phyloP scores from a whole-genome alignment of 2,888 invertebrate genomes.

The Melanchra persicariae region DNA sequence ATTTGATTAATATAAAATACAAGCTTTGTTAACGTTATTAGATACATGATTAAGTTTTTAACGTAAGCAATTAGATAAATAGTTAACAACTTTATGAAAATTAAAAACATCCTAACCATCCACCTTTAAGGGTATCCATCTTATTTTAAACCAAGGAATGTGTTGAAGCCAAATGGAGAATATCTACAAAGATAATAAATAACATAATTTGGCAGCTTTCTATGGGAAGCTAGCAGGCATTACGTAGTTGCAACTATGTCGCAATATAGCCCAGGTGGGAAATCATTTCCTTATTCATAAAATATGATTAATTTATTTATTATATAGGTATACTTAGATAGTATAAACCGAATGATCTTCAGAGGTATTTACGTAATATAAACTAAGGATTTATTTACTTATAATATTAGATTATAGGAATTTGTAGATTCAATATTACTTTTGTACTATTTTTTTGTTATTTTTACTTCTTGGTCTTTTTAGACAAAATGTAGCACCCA shows the following conservation, averaged over 20 bases:
- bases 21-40: background rate
- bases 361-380: slow-evolving; percentile 6
- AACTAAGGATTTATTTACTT: background rate
- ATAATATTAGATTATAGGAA: background rate
- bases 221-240: background rate
- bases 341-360: background rate
- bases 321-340: background rate
- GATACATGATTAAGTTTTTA: background rate
- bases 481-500: too few relatives aligned
- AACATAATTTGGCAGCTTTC: slow-evolving; percentile 16
- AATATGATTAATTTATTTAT: background rate
- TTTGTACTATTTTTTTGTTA: background rate
- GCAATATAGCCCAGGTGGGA: background rate
- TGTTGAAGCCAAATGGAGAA: background rate
- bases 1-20: background rate
- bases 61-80: background rate
- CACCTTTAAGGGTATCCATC: background rate
- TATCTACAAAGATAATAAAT: background rate
- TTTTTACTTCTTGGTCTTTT: too few relatives aligned
- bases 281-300: background rate
- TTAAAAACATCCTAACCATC: background rate
- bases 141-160: background rate
- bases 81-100: too few relatives aligned
- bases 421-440: background rate
- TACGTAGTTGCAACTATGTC: background rate